Conservation (phyloP, 2,113 vertebrate species). For the Dipodomys stephensi region DNA sequence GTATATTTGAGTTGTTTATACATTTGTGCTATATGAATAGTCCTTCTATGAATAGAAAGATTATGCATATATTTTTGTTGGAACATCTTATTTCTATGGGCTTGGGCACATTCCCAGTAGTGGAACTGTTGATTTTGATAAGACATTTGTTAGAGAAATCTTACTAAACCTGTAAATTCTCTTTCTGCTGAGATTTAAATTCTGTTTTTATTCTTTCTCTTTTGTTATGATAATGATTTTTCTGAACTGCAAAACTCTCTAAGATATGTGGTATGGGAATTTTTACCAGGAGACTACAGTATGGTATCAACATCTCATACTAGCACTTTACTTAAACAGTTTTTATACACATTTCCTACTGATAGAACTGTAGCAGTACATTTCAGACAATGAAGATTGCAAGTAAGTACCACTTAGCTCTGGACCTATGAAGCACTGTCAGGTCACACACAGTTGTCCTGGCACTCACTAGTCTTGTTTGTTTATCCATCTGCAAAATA, state of each 20-base stretch:
- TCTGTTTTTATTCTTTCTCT: slow-evolving; percentile 47
- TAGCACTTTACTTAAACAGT: slow-evolving; percentile 24
- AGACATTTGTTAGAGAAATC: slow-evolving; percentile 45
- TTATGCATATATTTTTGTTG: slow-evolving; percentile 39
- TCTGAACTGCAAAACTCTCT: neutral
- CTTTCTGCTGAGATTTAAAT: neutral
- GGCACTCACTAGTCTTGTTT: slow-evolving; percentile 12
- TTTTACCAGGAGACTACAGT: slow-evolving; percentile 19
- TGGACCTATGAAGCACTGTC: neutral
- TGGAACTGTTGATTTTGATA: slow-evolving; percentile 30
- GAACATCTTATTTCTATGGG: slow-evolving; percentile 8
- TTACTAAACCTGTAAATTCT: slow-evolving; percentile 42
- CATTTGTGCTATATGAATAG: neutral
- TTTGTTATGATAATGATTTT: slow-evolving; percentile 48
- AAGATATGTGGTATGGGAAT: slow-evolving; percentile 30
- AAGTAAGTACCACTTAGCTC: slow-evolving; percentile 9
- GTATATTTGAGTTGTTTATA: neutral
- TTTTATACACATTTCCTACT: slow-evolving; percentile 47
- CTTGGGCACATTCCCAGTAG: neutral
- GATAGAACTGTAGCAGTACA: neutral
- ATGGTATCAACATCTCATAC: neutral
- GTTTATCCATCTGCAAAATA: slow-evolving; percentile 52
- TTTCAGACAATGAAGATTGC: slow-evolving; percentile 15
- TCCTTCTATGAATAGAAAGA: slow-evolving; percentile 21
- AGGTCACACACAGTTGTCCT: neutral